A percentile compares a stretch with the other conserved stretches of the same genome.
Evolutionary conservation across 2,113 vertebrate genomes (phyloP).

Genomic region (Apteryx owenii): DNA sequence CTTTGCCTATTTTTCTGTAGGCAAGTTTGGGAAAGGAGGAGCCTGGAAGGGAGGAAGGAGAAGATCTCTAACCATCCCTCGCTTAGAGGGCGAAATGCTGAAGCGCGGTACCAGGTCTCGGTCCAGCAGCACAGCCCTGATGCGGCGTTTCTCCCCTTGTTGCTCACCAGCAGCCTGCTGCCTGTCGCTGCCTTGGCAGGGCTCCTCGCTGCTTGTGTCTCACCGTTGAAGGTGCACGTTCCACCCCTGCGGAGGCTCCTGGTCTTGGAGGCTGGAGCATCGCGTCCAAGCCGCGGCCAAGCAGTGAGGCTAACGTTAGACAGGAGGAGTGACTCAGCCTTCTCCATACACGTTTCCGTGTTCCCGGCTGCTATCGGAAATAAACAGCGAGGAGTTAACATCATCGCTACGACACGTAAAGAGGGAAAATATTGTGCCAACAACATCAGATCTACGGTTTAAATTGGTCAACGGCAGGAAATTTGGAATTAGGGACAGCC

Average conservation of each 20-base stretch:
- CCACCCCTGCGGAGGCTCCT: background rate
- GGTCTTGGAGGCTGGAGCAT: background rate
- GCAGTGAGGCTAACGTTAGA: background rate
- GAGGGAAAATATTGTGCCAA: constrained; percentile 47
- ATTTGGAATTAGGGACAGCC: constrained; percentile 45
- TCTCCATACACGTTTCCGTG: background rate
- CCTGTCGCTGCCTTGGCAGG: background rate
- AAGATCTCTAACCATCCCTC: background rate
- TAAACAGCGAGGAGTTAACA: constrained; percentile 20
- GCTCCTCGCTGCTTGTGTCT: background rate
- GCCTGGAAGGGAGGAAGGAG: background rate
- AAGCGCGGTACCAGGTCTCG: background rate
- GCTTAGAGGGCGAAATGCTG: background rate
- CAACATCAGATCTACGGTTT: constrained; percentile 22
- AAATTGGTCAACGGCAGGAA: constrained; percentile 47
- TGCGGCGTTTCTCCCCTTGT: background rate
- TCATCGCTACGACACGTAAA: background rate
- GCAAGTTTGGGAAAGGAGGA: background rate
- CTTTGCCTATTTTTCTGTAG: background rate
- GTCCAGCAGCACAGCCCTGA: background rate
- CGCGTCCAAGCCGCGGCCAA: background rate
- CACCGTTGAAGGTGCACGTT: background rate
- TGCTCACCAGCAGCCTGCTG: no score
- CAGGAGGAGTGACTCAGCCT: constrained; percentile 22
- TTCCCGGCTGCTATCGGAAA: constrained; percentile 25